Evolutionary conservation across 2,113 vertebrate genomes (phyloP).

Genomic region (Platycercus adscitus): DNA sequence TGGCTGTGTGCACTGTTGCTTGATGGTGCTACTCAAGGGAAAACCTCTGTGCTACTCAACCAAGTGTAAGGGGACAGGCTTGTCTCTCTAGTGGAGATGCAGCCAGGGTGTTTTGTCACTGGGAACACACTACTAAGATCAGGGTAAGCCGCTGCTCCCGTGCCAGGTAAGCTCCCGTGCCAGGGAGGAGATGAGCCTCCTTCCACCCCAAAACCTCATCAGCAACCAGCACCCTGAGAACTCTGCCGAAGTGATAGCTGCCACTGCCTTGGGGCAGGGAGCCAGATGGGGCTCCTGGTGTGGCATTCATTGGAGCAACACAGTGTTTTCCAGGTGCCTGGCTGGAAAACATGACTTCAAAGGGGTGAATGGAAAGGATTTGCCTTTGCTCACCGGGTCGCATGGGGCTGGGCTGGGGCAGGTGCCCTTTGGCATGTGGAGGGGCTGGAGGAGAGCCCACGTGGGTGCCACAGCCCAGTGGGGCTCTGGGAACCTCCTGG

Average conservation of each 20-base stretch:
- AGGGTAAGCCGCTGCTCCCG: not conserved
- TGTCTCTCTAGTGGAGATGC: accelerated
- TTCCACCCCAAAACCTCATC: not conserved
- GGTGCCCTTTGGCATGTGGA: not conserved
- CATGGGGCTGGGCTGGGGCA: accelerated
- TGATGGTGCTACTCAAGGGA: not conserved
- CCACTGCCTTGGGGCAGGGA: not conserved
- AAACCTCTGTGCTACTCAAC: not conserved
- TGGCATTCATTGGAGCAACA: accelerated
- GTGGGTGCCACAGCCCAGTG: not conserved
- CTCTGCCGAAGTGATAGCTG: not conserved
- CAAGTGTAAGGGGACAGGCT: accelerated
- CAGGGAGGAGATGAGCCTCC: not conserved
- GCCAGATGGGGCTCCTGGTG: accelerated
- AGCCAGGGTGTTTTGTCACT: not conserved
- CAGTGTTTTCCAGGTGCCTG: accelerated
- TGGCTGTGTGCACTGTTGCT: not conserved
- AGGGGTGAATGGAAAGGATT: not conserved
- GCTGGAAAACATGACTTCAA: not conserved
- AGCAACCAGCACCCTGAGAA: not conserved
- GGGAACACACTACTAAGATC: not conserved
- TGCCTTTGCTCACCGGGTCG: not conserved
- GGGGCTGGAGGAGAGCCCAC: accelerated
- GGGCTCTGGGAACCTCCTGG: not conserved
- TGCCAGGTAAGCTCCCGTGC: too few species aligned